Evolutionary conservation across 2,797 vertebrate genomes (phyloP).

Genomic region (Oceanodroma leucorhoa): DNA sequence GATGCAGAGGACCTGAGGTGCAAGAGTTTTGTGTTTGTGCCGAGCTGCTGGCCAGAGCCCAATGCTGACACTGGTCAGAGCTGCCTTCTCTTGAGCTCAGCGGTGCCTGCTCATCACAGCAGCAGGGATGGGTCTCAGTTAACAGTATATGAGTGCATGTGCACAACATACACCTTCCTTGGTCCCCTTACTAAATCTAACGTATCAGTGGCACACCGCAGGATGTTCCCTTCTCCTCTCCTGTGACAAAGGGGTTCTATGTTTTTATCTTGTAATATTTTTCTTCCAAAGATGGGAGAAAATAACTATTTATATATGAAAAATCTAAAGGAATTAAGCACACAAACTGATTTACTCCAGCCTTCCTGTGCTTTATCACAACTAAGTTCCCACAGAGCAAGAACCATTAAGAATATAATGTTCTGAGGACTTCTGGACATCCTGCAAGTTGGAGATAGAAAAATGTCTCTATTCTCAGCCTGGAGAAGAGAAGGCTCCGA

Average conservation of each 20-base stretch:
- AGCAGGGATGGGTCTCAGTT: background rate
- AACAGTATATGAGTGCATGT: background rate
- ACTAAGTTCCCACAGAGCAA: background rate
- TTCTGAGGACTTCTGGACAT: background rate
- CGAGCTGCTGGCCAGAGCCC: background rate
- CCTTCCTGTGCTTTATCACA: background rate
- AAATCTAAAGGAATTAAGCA: background rate
- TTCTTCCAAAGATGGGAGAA: background rate
- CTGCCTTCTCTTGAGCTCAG: background rate
- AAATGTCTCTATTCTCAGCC: background rate
- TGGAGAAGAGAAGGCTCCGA: background rate
- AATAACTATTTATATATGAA: background rate
- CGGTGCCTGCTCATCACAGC: background rate
- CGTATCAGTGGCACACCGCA: fast-evolving
- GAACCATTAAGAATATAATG: background rate
- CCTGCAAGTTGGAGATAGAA: background rate
- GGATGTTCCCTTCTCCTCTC: background rate
- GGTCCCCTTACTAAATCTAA: background rate
- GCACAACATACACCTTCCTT: background rate
- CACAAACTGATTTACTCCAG: background rate
- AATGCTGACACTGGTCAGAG: background rate
- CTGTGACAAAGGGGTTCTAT: background rate
- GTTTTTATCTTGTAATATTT: background rate
- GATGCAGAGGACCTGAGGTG: background rate
- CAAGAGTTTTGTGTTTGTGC: background rate